phyloP scores from a whole-genome alignment of 1,140 invertebrate genomes.

The Drusus annulatus region DNA sequence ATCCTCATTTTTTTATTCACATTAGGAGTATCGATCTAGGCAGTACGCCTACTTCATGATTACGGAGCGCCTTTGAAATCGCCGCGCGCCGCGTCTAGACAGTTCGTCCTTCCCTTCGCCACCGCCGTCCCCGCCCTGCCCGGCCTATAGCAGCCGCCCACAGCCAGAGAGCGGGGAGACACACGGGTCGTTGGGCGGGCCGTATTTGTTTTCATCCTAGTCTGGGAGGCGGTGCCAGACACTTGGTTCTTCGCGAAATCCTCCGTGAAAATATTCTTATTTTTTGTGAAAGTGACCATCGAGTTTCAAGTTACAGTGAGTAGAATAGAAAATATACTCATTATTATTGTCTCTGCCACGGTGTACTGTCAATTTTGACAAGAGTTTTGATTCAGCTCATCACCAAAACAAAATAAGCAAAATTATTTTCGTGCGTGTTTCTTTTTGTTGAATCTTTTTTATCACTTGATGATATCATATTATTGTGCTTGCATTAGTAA shows the following conservation, averaged over 20 bases:
- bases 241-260: slow-evolving; percentile 29
- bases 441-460: background rate
- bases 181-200: slow-evolving; percentile 43
- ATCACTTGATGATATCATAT: no score
- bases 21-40: background rate
- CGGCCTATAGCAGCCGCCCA: slow-evolving; percentile 2
- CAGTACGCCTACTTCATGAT: slow-evolving; percentile 31
- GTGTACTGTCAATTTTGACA: slow-evolving; percentile 50
- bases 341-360: slow-evolving; percentile 42
- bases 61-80: slow-evolving; percentile 50
- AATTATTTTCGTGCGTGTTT: background rate
- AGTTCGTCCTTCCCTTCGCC: slow-evolving; percentile 15
- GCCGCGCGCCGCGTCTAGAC: slow-evolving; percentile 59
- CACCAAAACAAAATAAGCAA: background rate
- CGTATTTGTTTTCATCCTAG: slow-evolving; percentile 52
- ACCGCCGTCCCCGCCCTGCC: no score
- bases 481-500: no score
- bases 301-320: slow-evolving; percentile 49
- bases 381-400: background rate
- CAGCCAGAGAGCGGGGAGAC: slow-evolving; percentile 35
- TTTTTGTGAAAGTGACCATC: slow-evolving; percentile 47
- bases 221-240: slow-evolving; percentile 47
- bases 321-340: slow-evolving; percentile 1
- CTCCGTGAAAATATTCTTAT: slow-evolving; percentile 12
- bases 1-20: background rate